Evolutionary conservation across 2,797 vertebrate species (phyloP).

Genomic region (Heliangelus exortis): DNA sequence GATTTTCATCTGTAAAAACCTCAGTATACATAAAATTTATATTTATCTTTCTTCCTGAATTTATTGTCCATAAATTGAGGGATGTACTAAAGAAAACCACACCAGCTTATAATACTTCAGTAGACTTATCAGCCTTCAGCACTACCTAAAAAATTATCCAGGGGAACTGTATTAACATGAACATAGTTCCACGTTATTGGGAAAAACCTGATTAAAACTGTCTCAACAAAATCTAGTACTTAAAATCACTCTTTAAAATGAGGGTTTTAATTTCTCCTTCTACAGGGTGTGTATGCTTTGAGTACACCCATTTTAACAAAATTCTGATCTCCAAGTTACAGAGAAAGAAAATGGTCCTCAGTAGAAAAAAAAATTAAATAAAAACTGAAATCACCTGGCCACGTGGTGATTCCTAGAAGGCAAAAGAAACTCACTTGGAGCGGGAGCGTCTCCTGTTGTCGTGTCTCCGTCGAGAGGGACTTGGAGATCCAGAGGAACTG

Average conservation of each 20-base stretch:
- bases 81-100: background rate
- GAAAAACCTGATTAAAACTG: background rate
- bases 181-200: background rate
- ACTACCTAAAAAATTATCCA: background rate
- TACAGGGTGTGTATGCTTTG: accelerated
- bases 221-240: background rate
- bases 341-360: background rate
- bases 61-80: background rate
- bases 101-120: background rate
- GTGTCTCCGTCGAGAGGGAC: constrained; percentile 90
- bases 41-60: background rate
- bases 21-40: background rate
- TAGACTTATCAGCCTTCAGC: background rate
- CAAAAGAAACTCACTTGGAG: constrained; percentile 84
- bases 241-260: background rate
- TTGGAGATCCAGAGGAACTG: constrained; percentile 92
- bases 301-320: background rate
- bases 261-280: background rate
- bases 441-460: constrained; percentile 94
- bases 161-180: background rate
- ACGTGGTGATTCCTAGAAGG: background rate
- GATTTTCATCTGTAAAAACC: background rate
- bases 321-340: background rate
- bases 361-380: background rate
- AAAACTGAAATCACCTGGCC: background rate